These are phyloP conservation scores for Chelidonichthys spinosus DNA, from an alignment of 2,797 vertebrate species.

Conservation along the genomic window DNA sequence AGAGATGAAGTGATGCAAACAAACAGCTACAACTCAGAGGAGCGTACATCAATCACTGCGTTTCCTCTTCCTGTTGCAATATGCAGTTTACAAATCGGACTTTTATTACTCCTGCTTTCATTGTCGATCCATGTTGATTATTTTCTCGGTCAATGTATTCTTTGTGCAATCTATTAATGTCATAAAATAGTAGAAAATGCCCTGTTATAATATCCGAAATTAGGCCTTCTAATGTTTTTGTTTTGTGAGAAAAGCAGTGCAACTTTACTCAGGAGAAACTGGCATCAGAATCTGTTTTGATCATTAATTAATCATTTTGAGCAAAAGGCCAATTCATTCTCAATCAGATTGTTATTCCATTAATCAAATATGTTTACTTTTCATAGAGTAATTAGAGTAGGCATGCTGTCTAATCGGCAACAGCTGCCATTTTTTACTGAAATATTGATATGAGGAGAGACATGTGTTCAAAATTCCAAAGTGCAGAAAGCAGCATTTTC, in stretches of 20 bases:
- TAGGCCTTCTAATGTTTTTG: background rate
- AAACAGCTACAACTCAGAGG: conserved; percentile 23
- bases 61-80: background rate
- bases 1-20: conserved; percentile 19
- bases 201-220: background rate
- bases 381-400: background rate
- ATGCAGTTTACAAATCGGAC: background rate
- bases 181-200: background rate
- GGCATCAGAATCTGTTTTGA: background rate
- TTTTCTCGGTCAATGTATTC: background rate
- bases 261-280: background rate
- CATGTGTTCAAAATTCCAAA: background rate
- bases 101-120: background rate
- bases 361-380: background rate
- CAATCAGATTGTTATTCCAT: background rate
- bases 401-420: background rate
- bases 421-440: background rate
- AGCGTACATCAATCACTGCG: background rate
- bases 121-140: background rate
- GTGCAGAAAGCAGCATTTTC: background rate
- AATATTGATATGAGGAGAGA: background rate
- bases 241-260: background rate
- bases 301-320: background rate
- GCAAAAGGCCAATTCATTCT: background rate
- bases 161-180: background rate